These are phyloP conservation scores for Drosophila ustulata DNA, from an alignment of 2,888 invertebrate genomes.

Conservation along the genomic window DNA sequence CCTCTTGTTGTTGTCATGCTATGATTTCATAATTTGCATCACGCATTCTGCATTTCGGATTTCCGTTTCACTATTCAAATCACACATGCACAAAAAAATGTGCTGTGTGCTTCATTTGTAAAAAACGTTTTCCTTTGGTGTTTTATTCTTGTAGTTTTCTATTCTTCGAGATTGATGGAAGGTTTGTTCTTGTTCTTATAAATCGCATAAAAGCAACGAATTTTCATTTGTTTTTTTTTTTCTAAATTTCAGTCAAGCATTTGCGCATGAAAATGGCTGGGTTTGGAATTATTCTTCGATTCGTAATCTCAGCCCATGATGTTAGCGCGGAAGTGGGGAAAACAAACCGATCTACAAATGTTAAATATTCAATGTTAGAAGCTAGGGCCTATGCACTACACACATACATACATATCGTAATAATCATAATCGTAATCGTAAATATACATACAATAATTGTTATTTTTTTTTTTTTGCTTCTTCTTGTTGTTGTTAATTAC, in stretches of 20 bases:
- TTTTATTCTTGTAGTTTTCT: conserved; percentile 54
- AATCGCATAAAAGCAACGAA: conserved; percentile 60
- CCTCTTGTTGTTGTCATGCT: conserved; percentile 40
- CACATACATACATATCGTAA: conserved; percentile 63
- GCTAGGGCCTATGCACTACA: conserved; percentile 56
- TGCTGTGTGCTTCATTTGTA: conserved; percentile 30
- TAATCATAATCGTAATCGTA: conserved; percentile 55
- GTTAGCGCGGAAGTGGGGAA: conserved; percentile 17
- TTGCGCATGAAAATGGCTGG: conserved; percentile 52
- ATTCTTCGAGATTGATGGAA: conserved; percentile 60
- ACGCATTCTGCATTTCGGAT: conserved; percentile 35
- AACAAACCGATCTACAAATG: conserved; percentile 52
- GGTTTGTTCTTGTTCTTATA: conserved; percentile 55
- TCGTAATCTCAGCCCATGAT: conserved; percentile 14
- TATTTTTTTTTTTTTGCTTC: neutral
- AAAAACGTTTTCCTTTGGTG: conserved; percentile 44
- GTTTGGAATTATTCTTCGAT: conserved; percentile 13
- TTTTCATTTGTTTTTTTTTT: conserved; percentile 11
- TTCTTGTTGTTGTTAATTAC: conserved; percentile 41
- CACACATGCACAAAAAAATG: conserved; percentile 60
- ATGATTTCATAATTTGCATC: conserved; percentile 49
- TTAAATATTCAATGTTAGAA: conserved; percentile 29
- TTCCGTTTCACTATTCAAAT: conserved; percentile 18
- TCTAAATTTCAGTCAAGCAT: conserved; percentile 67
- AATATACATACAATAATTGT: conserved; percentile 52